Conservation (phyloP, 1,140 invertebrate genomes). For the Panagrolaimus sp. region DNA sequence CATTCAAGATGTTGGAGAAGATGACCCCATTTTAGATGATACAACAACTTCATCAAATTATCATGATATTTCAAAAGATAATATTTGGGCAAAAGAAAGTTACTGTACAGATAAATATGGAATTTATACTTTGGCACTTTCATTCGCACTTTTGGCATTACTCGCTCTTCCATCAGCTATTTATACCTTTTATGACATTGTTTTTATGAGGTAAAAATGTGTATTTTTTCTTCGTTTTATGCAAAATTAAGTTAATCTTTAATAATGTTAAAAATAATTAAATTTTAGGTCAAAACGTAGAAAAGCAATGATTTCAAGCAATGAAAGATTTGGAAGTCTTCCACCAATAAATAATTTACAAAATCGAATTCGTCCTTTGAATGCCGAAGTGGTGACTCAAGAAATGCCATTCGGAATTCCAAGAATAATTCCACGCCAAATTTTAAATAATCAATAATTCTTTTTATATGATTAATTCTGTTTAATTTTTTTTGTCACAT, state of each 20-base stretch:
- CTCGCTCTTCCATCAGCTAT: not conserved
- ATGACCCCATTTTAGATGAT: not conserved
- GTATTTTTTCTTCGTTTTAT: too few relatives aligned
- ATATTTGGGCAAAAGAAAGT: not conserved
- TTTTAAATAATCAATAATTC: not conserved
- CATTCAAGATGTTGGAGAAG: not conserved
- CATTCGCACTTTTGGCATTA: not conserved
- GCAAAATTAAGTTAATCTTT: not conserved
- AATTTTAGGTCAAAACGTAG: constrained; percentile 2
- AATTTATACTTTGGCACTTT: not conserved
- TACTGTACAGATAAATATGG: not conserved
- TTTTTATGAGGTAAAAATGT: not conserved
- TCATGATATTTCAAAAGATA: not conserved
- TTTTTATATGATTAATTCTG: not conserved
- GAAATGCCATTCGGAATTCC: not conserved
- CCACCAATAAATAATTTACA: not conserved
- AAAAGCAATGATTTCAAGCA: not conserved
- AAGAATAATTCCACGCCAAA: constrained; percentile 9
- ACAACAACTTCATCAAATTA: not conserved
- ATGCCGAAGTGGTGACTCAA: not conserved
- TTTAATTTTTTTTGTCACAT: too few relatives aligned
- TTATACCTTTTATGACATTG: not conserved
- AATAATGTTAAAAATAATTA: not conserved
- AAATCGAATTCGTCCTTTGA: not conserved
- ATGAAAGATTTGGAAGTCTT: not conserved